Conservation (phyloP, 2,888 invertebrate genomes). For the Anorthoa munda region DNA sequence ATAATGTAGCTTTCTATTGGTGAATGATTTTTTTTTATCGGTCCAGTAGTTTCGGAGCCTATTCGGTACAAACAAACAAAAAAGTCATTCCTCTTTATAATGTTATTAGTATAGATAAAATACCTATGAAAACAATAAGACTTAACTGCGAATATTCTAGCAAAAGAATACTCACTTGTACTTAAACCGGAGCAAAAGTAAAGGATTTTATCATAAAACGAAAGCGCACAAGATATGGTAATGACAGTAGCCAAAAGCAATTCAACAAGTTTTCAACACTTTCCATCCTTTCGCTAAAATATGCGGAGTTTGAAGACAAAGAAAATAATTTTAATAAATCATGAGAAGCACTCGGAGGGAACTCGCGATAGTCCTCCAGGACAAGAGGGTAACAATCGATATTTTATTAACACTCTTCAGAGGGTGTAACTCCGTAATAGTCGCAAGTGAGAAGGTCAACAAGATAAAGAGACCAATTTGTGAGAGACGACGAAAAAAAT, state of each 20-base stretch:
- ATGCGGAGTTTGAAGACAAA: slow-evolving; percentile 50
- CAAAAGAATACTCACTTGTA: neutral
- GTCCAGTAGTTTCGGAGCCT: no score
- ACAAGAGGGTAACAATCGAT: slow-evolving; percentile 57
- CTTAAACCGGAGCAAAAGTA: neutral
- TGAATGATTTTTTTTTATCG: no score
- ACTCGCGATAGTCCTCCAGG: slow-evolving; percentile 42
- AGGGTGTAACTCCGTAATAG: slow-evolving; percentile 55
- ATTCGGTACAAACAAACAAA: no score
- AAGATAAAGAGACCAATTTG: slow-evolving; percentile 57
- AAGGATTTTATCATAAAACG: slow-evolving; percentile 2
- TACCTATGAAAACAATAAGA: neutral
- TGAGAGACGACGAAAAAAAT: slow-evolving; percentile 53
- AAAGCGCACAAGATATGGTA: slow-evolving; percentile 8
- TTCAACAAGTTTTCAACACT: slow-evolving; percentile 59
- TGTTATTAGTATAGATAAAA: no score
- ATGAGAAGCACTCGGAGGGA: slow-evolving; percentile 35
- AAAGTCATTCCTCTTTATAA: no score
- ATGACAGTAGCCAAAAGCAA: slow-evolving; percentile 40
- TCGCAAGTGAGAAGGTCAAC: slow-evolving; percentile 54
- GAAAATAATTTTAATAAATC: slow-evolving; percentile 64
- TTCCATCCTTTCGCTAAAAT: slow-evolving; percentile 45
- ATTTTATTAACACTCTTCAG: slow-evolving; percentile 61
- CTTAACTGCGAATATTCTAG: neutral
- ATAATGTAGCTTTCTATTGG: no score